Evolutionary conservation across 2,113 vertebrate species (phyloP).

Genomic region (Campylomormyrus numenius): DNA sequence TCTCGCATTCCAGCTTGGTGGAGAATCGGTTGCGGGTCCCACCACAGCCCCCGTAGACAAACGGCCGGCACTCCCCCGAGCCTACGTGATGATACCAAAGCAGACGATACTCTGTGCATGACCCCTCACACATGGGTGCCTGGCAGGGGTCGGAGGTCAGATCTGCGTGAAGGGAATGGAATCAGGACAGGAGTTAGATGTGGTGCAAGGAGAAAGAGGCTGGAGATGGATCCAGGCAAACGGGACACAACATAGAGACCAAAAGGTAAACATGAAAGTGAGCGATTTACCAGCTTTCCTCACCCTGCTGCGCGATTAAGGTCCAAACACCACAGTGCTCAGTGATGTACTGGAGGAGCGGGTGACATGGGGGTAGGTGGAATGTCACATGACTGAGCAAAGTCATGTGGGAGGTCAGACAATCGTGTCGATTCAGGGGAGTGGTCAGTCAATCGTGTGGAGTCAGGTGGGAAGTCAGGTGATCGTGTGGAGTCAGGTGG

Average conservation of each 20-base stretch:
- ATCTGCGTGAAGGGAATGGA: neutral
- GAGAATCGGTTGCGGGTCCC: constrained; percentile 74
- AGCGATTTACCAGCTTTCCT: neutral
- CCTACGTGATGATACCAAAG: constrained; percentile 73
- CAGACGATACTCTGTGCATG: constrained; percentile 62
- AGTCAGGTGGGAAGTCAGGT: neutral
- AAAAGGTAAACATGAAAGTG: neutral
- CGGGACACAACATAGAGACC: neutral
- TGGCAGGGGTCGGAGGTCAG: constrained; percentile 51
- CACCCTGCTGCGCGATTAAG: neutral
- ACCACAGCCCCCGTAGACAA: constrained; percentile 73
- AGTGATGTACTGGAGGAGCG: neutral
- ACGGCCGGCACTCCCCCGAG: constrained; percentile 64
- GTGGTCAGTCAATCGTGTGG: neutral
- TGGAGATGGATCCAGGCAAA: neutral
- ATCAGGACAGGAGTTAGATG: neutral
- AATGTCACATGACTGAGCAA: neutral
- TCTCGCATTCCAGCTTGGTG: constrained; percentile 58
- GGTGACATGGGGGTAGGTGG: neutral
- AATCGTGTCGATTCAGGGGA: neutral
- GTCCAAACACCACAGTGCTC: neutral
- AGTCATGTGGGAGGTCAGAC: neutral
- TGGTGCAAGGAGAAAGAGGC: neutral
- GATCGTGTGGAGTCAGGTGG: neutral
- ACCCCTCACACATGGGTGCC: constrained; percentile 72